phyloP scores from a whole-genome alignment of 2,888 invertebrate species.

The Nineta flava region DNA sequence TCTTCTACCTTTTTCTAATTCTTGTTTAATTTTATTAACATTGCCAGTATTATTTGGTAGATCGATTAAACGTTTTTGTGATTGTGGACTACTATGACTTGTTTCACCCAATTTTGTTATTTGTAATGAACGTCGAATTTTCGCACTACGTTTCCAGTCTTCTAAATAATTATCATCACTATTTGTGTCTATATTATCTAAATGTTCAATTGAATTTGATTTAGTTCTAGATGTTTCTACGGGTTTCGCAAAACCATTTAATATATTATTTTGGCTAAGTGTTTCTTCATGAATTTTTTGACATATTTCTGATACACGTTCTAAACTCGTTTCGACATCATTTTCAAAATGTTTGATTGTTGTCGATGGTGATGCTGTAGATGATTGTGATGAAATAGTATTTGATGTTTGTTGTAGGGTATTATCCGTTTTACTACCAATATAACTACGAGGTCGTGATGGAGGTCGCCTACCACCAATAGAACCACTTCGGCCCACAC shows the following conservation, averaged over 20 bases:
- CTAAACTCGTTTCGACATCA: background rate
- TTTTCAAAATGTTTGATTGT: background rate
- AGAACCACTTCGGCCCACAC: slow-evolving; percentile 31
- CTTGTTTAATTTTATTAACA: slow-evolving; percentile 35
- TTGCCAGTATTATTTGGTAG: slow-evolving; percentile 33
- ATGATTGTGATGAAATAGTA: slow-evolving; percentile 18
- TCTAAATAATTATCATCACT: slow-evolving; percentile 20
- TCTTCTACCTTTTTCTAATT: slow-evolving; percentile 36
- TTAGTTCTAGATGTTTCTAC: slow-evolving; percentile 23
- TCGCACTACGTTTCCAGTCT: slow-evolving; percentile 50
- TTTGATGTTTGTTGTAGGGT: too few species aligned
- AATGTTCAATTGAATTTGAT: slow-evolving; percentile 33
- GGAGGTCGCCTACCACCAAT: slow-evolving; percentile 33
- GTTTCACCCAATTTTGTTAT: slow-evolving; percentile 32
- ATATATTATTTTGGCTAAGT: slow-evolving; percentile 10
- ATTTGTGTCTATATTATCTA: slow-evolving; percentile 23
- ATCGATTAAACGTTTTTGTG: slow-evolving; percentile 17
- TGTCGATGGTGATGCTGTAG: slow-evolving; percentile 24
- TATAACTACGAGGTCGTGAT: slow-evolving; percentile 23
- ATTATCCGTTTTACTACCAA: slow-evolving; percentile 1
- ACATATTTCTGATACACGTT: background rate
- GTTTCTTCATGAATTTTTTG: slow-evolving; percentile 1
- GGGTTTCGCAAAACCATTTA: slow-evolving; percentile 12
- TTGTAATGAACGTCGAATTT: slow-evolving; percentile 47
- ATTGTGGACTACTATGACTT: slow-evolving; percentile 12